These are phyloP conservation scores for Edolisoma coerulescens DNA, from an alignment of 2,113 vertebrate species.

Conservation along the genomic window DNA sequence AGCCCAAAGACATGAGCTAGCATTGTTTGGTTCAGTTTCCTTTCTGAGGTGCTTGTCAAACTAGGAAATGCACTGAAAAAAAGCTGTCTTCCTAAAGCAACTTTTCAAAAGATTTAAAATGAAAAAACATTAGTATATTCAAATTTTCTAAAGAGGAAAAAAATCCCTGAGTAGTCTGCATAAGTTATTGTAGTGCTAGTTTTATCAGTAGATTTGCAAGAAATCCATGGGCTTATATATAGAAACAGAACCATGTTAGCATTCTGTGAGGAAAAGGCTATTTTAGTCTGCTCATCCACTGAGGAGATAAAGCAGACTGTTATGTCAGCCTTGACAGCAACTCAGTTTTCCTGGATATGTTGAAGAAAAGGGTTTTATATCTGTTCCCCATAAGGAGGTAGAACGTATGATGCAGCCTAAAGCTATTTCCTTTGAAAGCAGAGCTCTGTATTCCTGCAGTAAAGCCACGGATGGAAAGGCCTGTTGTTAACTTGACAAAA, in stretches of 20 bases:
- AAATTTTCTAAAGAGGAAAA: background rate
- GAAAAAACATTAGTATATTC: background rate
- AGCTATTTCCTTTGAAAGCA: slow-evolving; percentile 52
- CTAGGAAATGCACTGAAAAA: background rate
- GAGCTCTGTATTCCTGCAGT: background rate
- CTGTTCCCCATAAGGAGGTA: slow-evolving; percentile 20
- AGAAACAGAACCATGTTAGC: background rate
- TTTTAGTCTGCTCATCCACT: slow-evolving; percentile 27
- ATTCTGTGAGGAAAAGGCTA: slow-evolving; percentile 26
- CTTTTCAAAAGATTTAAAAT: background rate
- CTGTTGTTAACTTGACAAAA: background rate
- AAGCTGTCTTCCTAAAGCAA: background rate
- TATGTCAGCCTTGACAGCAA: slow-evolving; percentile 27
- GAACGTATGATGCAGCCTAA: background rate
- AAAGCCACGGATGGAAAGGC: background rate
- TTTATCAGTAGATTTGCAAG: slow-evolving; percentile 12
- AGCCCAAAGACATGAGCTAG: background rate
- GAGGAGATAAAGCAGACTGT: slow-evolving; percentile 26
- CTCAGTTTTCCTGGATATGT: background rate
- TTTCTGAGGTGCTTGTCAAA: background rate
- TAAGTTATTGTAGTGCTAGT: background rate
- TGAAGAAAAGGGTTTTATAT: slow-evolving; percentile 31
- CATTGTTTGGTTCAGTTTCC: background rate
- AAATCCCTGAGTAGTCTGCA: background rate
- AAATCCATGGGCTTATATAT: background rate